phyloP scores from a whole-genome alignment of 2,888 invertebrate species.

The Lithophane leautieri region DNA sequence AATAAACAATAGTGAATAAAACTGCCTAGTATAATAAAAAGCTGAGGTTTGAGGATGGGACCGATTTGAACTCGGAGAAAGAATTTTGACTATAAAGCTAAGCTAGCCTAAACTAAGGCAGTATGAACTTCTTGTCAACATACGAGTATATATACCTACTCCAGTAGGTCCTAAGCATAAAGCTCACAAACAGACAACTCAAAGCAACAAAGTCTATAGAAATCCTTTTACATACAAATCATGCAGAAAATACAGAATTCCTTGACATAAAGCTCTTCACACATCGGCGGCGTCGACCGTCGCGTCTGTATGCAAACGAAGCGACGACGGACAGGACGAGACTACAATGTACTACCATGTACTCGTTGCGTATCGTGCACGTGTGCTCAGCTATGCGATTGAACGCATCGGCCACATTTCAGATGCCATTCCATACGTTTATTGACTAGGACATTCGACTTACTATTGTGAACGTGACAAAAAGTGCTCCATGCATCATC shows the following conservation, averaged over 20 bases:
- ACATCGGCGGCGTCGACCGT: constrained; percentile 40
- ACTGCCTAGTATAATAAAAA: not conserved
- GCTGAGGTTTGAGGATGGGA: not conserved
- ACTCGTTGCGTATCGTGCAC: constrained; percentile 52
- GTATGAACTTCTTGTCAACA: not conserved
- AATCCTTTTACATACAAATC: constrained; percentile 53
- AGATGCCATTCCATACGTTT: constrained; percentile 28
- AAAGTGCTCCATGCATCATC: not conserved
- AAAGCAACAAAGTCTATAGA: constrained; percentile 44
- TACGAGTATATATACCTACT: not conserved
- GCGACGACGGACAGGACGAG: constrained; percentile 57
- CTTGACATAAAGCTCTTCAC: constrained; percentile 52
- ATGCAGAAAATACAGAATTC: constrained; percentile 53
- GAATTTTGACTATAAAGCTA: not conserved
- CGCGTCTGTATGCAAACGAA: constrained; percentile 55
- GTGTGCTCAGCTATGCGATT: constrained; percentile 34
- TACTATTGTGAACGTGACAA: constrained; percentile 15
- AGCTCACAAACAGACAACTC: constrained; percentile 23
- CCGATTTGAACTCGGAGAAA: not conserved
- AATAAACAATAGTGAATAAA: not conserved
- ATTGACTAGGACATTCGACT: constrained; percentile 18
- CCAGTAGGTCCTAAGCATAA: constrained; percentile 20
- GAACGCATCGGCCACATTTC: constrained; percentile 44
- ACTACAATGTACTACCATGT: constrained; percentile 53
- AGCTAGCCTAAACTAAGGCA: not conserved